Base-by-base conservation (phyloP, 2,888 invertebrate genomes). In the Agriopis aurantiaria region DNA sequence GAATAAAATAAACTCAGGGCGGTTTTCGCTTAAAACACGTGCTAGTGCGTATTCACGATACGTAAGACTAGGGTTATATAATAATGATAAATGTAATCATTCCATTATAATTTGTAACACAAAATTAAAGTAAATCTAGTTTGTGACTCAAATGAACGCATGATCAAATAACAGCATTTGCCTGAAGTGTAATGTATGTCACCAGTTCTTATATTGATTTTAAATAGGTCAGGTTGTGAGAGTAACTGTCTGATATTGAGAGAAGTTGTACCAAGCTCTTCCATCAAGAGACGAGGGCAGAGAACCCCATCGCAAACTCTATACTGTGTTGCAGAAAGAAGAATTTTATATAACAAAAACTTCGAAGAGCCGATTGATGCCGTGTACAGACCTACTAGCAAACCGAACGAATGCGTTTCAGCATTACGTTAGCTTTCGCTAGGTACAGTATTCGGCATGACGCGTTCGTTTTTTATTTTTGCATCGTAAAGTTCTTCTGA, bases 141-240 rank as follows among this genome's bases (percentile, higher is more conserved):
- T 60, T 67, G 61, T 64, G 53, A 69, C 64, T 55, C 56, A 69
- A 65, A 68, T 71, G 73, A 48, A 59, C 73, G 82, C 82, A 82
- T 81, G 81, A 69, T 66, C 45, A 43, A 73, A 75, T 80, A 80
- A 82, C 79, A 75, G 80, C 81, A 81, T 75, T 78, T 74, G 45
- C 75, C 75, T 77, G 78, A 68, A 62, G 51, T 76, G 61, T 67
- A 60, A 49, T 65, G 65, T 64, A 45, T 45, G 58, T 59, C 41
- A 57, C 12, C 69, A 59, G 60, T 61, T 64, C 48, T 65, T 68
- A 53, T 43, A 57, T 12, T 40, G 1, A 23, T 53, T 55, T 55
- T 17, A 57, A 43, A 43, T 56, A 10, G 14, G 3, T 51, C 51
- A 51, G 51, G 17, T n/a, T 55, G 9, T 33, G 5, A 8, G 4